Conservation (phyloP, 2,797 vertebrate species). For the Trachurus trachurus region DNA sequence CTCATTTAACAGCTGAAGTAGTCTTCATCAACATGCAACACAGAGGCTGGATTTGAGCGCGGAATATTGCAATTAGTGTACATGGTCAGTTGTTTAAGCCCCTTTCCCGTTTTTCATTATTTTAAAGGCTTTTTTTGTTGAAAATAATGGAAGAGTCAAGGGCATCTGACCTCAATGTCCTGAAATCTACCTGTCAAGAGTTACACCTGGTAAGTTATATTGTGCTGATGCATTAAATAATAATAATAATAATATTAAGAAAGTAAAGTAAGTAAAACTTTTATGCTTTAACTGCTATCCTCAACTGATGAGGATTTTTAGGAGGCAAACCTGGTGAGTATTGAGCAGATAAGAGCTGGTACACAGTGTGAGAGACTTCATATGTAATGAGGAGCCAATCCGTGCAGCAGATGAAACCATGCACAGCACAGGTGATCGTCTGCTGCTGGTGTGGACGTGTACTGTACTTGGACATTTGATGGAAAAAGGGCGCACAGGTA, state of each 20-base stretch:
- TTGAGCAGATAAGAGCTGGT: not conserved
- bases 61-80: not conserved
- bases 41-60: not conserved
- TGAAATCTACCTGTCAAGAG: conserved; percentile 2
- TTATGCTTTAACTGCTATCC: no score
- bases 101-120: not conserved
- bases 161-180: not conserved
- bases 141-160: not conserved
- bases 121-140: not conserved
- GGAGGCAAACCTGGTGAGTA: conserved; percentile 6
- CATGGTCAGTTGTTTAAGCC: not conserved
- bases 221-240: conserved; percentile 8
- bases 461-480: conserved; percentile 25
- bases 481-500: not conserved
- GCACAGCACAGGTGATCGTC: conserved; percentile 20
- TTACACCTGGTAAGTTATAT: not conserved
- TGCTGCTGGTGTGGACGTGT: conserved; percentile 27
- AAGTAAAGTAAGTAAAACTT: not conserved
- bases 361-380: not conserved
- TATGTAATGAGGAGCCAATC: conserved; percentile 16
- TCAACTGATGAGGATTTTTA: not conserved
- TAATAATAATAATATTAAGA: not conserved
- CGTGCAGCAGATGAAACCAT: conserved; percentile 10
- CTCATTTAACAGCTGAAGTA: conserved; percentile 3
- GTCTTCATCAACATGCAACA: not conserved